These are phyloP conservation scores for Diabrotica virgifera DNA, from an alignment of 1,140 invertebrate genomes.

Conservation along the genomic window DNA sequence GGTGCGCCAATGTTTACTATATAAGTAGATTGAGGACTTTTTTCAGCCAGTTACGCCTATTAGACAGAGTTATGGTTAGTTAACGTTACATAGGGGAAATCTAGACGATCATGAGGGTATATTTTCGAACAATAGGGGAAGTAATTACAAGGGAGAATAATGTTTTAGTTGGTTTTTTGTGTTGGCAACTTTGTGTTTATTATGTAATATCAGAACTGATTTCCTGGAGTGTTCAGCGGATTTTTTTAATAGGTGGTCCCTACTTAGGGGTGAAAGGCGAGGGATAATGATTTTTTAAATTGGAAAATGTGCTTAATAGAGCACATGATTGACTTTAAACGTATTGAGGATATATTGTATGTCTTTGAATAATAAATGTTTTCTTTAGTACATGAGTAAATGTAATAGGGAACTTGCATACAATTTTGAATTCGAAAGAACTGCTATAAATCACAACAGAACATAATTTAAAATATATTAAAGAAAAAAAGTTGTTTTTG, in stretches of 20 bases:
- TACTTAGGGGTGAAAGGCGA: background rate
- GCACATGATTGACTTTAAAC: too few relatives aligned
- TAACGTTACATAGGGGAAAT: conserved; percentile 25
- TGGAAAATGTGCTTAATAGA: background rate
- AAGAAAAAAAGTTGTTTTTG: too few relatives aligned
- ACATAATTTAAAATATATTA: too few relatives aligned
- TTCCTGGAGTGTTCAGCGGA: background rate
- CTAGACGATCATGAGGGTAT: conserved; percentile 22
- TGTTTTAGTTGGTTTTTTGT: conserved; percentile 5
- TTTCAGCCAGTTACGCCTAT: conserved; percentile 24
- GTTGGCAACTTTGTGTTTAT: background rate
- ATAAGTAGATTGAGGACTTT: conserved; percentile 16
- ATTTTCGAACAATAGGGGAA: conserved; percentile 20
- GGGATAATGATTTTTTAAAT: background rate
- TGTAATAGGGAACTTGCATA: too few relatives aligned
- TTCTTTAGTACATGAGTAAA: too few relatives aligned
- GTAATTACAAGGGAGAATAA: conserved; percentile 15
- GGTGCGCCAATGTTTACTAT: background rate
- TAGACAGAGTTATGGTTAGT: conserved; percentile 26
- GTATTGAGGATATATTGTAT: too few relatives aligned
- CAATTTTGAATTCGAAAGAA: too few relatives aligned
- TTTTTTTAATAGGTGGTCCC: background rate
- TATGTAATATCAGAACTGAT: background rate
- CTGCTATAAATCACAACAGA: too few relatives aligned
- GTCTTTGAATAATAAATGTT: too few relatives aligned